Evolutionary conservation across 2,888 invertebrate species (phyloP), one percentile per base, ranked within the genome.

Genomic region (Phalera bucephala): DNA sequence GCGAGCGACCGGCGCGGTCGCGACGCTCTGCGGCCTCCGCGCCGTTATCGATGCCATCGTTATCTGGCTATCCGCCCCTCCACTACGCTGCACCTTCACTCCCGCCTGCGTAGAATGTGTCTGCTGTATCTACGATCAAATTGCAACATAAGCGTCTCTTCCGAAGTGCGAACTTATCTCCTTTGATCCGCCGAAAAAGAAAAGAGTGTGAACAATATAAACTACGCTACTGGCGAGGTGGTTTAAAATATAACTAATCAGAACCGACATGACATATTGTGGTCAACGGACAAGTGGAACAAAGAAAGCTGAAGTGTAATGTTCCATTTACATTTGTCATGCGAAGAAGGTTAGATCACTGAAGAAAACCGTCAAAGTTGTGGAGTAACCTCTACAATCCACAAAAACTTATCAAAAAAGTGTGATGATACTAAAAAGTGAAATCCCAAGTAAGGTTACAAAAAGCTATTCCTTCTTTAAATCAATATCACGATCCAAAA

Each of bases 61-160:
- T 86, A 86, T 86, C 86, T 75, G 66, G 52, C 67, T 72, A 80
- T 78, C 74, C 67, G 74, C 78, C 75, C 80, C 80, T 57, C 79
- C 72, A 60, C 45, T 14, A 30, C 45, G 53, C 45, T 56, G 53
- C 59, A 71, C 76, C 62, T 72, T 72, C 71, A 72, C 72, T 74
- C 58, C 54, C 42, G 34, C 47, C 45, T 23, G 43, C 38, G 33
- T 44, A 41, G 13, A 14, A 9, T 36, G 44, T 37, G 45, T 31
- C 33, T 52, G 45, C 49, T 51, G 52, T 65, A 66, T 60, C 64
- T 58, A 46, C 34, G 52, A 64, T 62, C 61, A 51, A 49, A 52
- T 45, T 56, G 51, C 59, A 54, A 49, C 37, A 42, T 26, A 17
- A 26, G 26, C 28, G 21, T 31, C 39, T 34, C 52, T 41, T 49